Evolutionary conservation across 2,888 invertebrate genomes (phyloP).

Genomic region (Macrophya alboannulata): DNA sequence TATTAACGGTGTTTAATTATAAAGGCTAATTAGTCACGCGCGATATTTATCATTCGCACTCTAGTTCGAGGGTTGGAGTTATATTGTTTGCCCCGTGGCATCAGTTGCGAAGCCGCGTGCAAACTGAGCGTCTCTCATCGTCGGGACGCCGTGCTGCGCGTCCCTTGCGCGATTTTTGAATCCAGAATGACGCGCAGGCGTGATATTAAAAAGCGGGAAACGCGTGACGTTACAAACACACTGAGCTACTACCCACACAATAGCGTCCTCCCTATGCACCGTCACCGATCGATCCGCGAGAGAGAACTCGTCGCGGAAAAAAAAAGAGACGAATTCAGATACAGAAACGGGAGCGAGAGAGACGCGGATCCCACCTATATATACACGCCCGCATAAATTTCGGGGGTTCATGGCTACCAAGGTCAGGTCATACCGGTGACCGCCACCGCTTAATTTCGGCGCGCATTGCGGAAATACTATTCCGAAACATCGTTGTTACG

Average conservation of each 20-base stretch:
- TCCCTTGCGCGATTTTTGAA: slow-evolving; percentile 58
- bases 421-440: slow-evolving; percentile 52
- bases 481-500: neutral
- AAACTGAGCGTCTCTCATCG: slow-evolving; percentile 65
- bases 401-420: slow-evolving; percentile 56
- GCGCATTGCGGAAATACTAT: slow-evolving; percentile 14
- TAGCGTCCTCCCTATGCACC: neutral
- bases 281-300: slow-evolving; percentile 45
- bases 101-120: slow-evolving; percentile 71
- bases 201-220: slow-evolving; percentile 63
- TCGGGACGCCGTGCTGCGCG: slow-evolving; percentile 40
- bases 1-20: neutral
- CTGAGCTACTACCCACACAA: neutral
- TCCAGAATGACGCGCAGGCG: slow-evolving; percentile 67
- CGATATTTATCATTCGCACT: neutral
- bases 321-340: neutral
- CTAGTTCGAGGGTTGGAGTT: neutral
- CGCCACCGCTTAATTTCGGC: slow-evolving; percentile 9
- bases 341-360: neutral
- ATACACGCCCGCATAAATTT: slow-evolving; percentile 55
- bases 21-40: neutral
- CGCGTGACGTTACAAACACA: slow-evolving; percentile 3
- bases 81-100: slow-evolving; percentile 43
- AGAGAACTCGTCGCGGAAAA: slow-evolving; percentile 13
- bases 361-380: neutral